Evolutionary conservation across 1,140 invertebrate species (phyloP).

Genomic region (Cecropterus lyciades): DNA sequence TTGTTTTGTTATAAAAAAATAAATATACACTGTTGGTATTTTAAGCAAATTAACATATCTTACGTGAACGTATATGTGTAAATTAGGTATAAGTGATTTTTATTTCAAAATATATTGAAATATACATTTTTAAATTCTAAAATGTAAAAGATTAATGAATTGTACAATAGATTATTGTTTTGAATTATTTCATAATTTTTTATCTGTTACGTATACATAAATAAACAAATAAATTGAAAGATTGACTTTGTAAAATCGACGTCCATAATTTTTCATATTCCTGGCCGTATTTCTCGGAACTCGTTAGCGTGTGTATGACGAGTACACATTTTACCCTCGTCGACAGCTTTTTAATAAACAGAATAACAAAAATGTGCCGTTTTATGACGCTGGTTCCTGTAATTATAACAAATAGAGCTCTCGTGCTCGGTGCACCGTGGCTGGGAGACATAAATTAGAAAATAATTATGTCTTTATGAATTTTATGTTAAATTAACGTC

Average conservation of each 20-base stretch:
- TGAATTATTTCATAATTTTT: no score
- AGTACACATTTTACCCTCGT: constrained; percentile 4
- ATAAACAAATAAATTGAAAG: background rate
- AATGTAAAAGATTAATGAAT: no score
- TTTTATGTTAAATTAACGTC: background rate
- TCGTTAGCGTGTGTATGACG: constrained; percentile 6
- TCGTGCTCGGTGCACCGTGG: background rate
- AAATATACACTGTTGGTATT: background rate
- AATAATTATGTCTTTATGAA: background rate
- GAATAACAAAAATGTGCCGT: constrained; percentile 2
- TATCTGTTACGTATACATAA: no score
- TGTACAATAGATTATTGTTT: no score
- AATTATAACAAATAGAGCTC: background rate
- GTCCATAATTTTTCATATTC: constrained; percentile 1
- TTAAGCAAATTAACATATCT: no score
- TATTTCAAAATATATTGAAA: background rate
- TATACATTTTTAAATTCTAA: no score
- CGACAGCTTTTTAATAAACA: constrained; percentile 13
- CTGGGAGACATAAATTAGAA: background rate
- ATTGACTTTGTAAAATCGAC: background rate
- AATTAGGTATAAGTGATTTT: no score
- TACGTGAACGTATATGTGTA: no score
- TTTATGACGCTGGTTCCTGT: background rate
- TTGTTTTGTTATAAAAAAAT: background rate
- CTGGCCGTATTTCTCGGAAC: background rate